Conservation (phyloP, 2,888 invertebrate genomes). For the Bruchidius siliquastri region DNA sequence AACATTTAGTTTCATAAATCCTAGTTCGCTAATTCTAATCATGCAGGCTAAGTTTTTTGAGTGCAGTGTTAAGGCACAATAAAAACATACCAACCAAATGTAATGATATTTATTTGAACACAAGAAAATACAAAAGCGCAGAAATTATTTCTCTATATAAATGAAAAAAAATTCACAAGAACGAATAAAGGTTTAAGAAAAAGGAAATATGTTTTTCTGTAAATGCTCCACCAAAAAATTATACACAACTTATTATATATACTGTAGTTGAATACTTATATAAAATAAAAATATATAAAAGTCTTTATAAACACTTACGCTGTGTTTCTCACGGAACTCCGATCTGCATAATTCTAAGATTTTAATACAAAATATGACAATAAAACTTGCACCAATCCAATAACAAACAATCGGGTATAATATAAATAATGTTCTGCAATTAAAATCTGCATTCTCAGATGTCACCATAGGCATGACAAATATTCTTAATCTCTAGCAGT, state of each 20-base stretch:
- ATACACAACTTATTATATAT: slow-evolving; percentile 1
- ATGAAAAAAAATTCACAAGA: slow-evolving; percentile 16
- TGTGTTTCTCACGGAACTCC: neutral
- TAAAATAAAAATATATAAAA: slow-evolving; percentile 32
- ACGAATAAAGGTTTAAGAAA: slow-evolving; percentile 15
- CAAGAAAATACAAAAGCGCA: slow-evolving; percentile 23
- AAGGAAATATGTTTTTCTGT: slow-evolving; percentile 8
- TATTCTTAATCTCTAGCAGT: too few species aligned
- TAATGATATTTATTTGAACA: slow-evolving; percentile 28
- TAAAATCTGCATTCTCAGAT: too few species aligned
- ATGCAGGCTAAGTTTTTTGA: neutral
- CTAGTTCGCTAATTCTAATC: neutral
- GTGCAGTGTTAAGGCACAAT: slow-evolving; percentile 23
- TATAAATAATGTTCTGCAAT: neutral
- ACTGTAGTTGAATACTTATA: slow-evolving; percentile 24
- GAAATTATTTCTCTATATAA: slow-evolving; percentile 22
- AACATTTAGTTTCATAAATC: neutral
- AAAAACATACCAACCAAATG: slow-evolving; percentile 19
- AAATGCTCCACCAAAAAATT: slow-evolving; percentile 1
- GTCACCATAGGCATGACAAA: too few species aligned
- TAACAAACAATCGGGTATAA: neutral
- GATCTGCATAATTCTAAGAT: slow-evolving; percentile 10
- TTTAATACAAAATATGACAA: slow-evolving; percentile 25
- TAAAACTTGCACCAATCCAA: slow-evolving; percentile 13
- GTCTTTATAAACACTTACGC: slow-evolving; percentile 20